Conservation (phyloP, 2,113 vertebrate species). For the Caloenas nicobarica region DNA sequence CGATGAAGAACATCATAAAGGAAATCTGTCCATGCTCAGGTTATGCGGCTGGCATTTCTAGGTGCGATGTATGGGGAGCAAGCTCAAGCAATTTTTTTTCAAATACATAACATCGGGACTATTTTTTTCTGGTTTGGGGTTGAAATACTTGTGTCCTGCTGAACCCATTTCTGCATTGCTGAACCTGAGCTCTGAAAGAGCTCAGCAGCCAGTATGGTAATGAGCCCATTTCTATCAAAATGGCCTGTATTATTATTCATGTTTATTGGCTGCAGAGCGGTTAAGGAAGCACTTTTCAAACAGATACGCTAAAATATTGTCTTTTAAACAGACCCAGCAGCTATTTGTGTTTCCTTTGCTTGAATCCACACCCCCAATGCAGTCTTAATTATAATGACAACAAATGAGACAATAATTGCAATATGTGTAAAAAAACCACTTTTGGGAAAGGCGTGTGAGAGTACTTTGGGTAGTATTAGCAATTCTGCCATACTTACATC, state of each 20-base stretch:
- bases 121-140: background rate
- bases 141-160: conserved; percentile 35
- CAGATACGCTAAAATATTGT: conserved; percentile 51
- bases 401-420: conserved; percentile 24
- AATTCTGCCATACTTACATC: conserved; percentile 26
- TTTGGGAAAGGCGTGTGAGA: background rate
- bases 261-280: conserved; percentile 62
- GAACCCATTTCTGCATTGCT: conserved; percentile 20
- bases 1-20: background rate
- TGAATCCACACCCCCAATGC: conserved; percentile 1
- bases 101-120: background rate
- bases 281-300: conserved; percentile 56
- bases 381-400: conserved; percentile 44
- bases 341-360: conserved; percentile 47
- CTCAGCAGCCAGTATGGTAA: conserved; percentile 49
- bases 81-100: background rate
- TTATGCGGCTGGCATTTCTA: background rate
- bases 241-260: conserved; percentile 62
- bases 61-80: background rate
- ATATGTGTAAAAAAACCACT: background rate
- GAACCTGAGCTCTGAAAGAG: background rate
- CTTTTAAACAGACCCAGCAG: conserved; percentile 36
- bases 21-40: background rate
- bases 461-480: background rate
- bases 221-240: conserved; percentile 58